Evolutionary conservation across 2,888 invertebrate species (phyloP).

Genomic region (Machimus rusticus): DNA sequence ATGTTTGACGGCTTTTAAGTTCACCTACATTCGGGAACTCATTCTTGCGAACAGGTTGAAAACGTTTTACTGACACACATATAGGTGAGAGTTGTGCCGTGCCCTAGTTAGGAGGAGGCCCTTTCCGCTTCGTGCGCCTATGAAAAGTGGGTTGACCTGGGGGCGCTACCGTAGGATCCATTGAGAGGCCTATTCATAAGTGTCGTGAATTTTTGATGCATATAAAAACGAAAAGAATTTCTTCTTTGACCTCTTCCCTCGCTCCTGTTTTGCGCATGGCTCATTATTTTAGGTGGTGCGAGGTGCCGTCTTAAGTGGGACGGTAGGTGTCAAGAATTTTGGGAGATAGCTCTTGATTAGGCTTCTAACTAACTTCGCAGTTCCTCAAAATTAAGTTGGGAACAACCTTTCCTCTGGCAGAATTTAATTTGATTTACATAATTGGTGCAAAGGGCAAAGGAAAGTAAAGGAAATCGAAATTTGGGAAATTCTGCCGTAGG

Average conservation of each 20-base stretch:
- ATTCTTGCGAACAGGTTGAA: constrained; percentile 46
- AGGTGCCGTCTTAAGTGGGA: not conserved
- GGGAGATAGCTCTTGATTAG: not conserved
- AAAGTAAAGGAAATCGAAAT: not conserved
- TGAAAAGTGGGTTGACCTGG: constrained; percentile 23
- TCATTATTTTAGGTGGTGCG: not conserved
- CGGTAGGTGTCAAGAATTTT: not conserved
- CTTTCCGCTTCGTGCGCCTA: constrained; percentile 17
- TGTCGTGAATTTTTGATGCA: constrained; percentile 3
- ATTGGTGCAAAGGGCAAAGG: not conserved
- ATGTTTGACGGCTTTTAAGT: constrained; percentile 32
- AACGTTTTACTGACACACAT: constrained; percentile 45
- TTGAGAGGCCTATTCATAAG: not conserved
- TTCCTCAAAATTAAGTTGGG: not conserved
- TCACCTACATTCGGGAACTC: constrained; percentile 48
- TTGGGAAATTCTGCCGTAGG: too few species aligned
- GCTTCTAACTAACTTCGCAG: not conserved
- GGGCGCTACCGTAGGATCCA: not conserved
- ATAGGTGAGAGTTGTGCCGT: constrained; percentile 38
- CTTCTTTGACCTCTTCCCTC: not conserved
- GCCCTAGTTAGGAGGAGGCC: constrained; percentile 41
- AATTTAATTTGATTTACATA: not conserved
- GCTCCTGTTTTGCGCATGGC: not conserved
- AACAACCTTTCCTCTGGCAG: not conserved
- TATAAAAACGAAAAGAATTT: not conserved